Conservation (phyloP, 2,797 vertebrate species). For the Anguilla anguilla region DNA sequence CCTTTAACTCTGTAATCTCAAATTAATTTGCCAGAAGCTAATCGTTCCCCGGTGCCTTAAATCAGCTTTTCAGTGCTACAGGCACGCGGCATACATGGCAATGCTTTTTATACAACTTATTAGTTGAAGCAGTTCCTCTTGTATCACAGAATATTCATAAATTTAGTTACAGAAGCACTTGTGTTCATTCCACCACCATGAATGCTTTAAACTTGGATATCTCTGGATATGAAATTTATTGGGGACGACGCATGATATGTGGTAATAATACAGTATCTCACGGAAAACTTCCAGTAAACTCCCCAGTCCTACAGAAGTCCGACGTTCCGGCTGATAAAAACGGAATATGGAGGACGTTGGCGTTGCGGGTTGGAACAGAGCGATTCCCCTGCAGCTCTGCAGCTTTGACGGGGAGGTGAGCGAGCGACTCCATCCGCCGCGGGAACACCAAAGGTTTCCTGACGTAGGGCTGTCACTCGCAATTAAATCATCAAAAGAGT, state of each 20-base stretch:
- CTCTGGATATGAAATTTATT: background rate
- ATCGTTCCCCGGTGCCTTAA: background rate
- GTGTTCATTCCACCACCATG: background rate
- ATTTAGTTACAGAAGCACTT: background rate
- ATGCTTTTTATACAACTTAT: background rate
- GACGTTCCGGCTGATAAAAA: background rate
- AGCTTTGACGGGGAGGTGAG: background rate
- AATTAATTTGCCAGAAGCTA: background rate
- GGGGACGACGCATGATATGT: background rate
- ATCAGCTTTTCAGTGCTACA: background rate
- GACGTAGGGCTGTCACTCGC: constrained; percentile 1
- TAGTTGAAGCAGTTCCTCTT: background rate
- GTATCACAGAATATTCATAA: background rate
- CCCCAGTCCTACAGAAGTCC: background rate
- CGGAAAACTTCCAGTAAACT: background rate
- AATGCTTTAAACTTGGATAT: background rate
- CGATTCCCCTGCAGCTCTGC: background rate
- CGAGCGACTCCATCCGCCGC: background rate
- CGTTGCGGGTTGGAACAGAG: background rate
- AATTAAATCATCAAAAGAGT: constrained; percentile 16
- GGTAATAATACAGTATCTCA: background rate
- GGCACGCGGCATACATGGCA: background rate
- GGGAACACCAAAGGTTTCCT: constrained; percentile 24
- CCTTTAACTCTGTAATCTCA: background rate
- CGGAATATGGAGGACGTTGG: background rate